Evolutionary conservation across 2,113 vertebrate species (phyloP), one percentile per base, ranked within the genome.

Genomic region (Macquaria australasica): DNA sequence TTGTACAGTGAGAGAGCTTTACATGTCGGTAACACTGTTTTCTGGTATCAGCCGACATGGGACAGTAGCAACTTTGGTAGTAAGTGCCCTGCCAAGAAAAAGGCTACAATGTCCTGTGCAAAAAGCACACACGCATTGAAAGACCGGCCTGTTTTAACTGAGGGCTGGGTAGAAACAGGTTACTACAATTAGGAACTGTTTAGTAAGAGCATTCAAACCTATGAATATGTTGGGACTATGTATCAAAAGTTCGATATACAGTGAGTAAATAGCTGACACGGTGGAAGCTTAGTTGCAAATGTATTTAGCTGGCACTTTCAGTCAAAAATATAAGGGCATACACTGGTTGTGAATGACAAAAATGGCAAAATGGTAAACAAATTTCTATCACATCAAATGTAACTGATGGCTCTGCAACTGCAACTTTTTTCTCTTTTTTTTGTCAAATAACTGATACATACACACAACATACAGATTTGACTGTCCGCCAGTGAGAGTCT

Each of bases 301-400:
- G 75, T 84, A 59, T 90, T 76, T 83, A 78, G 80, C 89, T 92
- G 91, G 89, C 92, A 93, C 87, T 90, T 88, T 90, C 73, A 91
- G 90, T 92, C 88, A 88, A 89, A 94, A 91, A 85, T 87, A 93
- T 83, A 92, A 92, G 90, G 79, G 78, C 85, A 87, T 91, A 89
- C 81, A 66, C 87, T 73, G 87, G 80, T 82, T 70, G 87, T 90
- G 82, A 90, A 82, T 85, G 88, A 92, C 71, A 83, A 86, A 82
- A 82, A 88, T 82, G 77, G 74, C 77, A 78, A 83, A 84, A 92
- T 76, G 80, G 82, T 83, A 87, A 90, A 91, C 64, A 66, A 34
- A 77, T 67, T 82, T 87, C 81, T 87, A 88, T 86, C 89, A 92
- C 89, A 90, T 91, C 63, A 73, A 93, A 89, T 86, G 84, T 69